These are phyloP conservation scores for Ceratitis capitata DNA, from an alignment of 1,140 invertebrate species.

Conservation along the genomic window DNA sequence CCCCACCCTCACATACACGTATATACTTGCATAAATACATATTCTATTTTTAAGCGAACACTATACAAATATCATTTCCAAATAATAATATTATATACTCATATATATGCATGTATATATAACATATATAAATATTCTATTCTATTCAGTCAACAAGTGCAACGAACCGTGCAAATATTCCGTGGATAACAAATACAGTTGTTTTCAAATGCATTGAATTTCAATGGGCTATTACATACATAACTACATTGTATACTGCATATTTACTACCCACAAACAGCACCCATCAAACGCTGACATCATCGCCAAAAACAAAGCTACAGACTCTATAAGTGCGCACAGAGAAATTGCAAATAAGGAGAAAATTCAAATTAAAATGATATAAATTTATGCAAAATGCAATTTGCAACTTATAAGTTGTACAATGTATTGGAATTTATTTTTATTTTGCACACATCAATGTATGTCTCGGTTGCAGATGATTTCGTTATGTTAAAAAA, in stretches of 20 bases:
- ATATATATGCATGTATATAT: too few relatives aligned
- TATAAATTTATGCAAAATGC: background rate
- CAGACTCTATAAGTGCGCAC: background rate
- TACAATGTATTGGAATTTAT: background rate
- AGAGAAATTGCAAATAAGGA: background rate
- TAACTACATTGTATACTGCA: background rate
- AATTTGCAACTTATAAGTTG: background rate
- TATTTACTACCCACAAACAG: background rate
- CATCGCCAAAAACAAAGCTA: background rate
- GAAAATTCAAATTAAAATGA: background rate
- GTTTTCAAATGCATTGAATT: too few relatives aligned
- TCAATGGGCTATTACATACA: background rate
- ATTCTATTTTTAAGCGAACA: too few relatives aligned
- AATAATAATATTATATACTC: too few relatives aligned
- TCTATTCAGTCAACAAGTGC: constrained; percentile 17
- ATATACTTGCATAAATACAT: background rate
- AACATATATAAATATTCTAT: background rate
- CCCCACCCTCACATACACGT: too few relatives aligned
- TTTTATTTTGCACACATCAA: too few relatives aligned
- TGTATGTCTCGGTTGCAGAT: too few relatives aligned
- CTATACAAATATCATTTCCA: background rate
- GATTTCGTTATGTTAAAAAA: too few relatives aligned
- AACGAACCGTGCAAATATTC: constrained; percentile 1
- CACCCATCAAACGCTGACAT: background rate
- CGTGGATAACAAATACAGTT: background rate